A percentile compares a stretch with the other conserved stretches of the same genome.
phyloP scores from a whole-genome alignment of 2,888 invertebrate genomes.

The Lottia scabra region DNA sequence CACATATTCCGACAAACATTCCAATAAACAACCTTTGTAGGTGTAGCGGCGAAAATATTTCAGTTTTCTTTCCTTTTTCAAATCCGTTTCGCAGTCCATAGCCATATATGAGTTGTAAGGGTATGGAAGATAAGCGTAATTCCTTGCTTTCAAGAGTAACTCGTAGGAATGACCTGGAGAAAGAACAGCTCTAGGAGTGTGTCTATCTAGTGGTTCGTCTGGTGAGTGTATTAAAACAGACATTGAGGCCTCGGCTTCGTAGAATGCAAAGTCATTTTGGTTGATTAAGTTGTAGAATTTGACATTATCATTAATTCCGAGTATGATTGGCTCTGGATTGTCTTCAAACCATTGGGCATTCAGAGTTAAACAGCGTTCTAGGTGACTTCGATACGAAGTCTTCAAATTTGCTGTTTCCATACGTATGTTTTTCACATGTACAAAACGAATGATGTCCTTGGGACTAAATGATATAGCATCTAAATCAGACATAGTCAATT shows the following conservation, averaged over 20 bases:
- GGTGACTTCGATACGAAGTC: not conserved
- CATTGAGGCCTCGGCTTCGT: not conserved
- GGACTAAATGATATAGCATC: not conserved
- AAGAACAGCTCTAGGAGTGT: not conserved
- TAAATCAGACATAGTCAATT: not conserved
- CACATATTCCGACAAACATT: not conserved
- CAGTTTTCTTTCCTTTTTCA: not conserved
- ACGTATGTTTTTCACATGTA: not conserved
- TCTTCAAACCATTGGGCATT: not conserved
- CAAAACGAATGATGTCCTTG: not conserved
- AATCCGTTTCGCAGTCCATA: not conserved
- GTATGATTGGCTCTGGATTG: not conserved
- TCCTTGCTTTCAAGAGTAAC: not conserved
- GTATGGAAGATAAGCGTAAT: not conserved
- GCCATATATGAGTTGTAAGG: not conserved
- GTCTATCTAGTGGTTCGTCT: not conserved
- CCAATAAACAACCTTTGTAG: not conserved
- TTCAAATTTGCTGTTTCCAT: not conserved
- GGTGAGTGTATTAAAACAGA: not conserved
- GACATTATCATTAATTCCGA: not conserved
- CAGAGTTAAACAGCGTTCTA: not conserved
- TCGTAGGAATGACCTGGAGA: not conserved
- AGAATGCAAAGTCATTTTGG: not conserved
- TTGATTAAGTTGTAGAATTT: not conserved
- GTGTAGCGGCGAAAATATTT: not conserved